These are phyloP conservation scores for Edolisoma coerulescens DNA, from an alignment of 2,113 vertebrate species.

Conservation along the genomic window DNA sequence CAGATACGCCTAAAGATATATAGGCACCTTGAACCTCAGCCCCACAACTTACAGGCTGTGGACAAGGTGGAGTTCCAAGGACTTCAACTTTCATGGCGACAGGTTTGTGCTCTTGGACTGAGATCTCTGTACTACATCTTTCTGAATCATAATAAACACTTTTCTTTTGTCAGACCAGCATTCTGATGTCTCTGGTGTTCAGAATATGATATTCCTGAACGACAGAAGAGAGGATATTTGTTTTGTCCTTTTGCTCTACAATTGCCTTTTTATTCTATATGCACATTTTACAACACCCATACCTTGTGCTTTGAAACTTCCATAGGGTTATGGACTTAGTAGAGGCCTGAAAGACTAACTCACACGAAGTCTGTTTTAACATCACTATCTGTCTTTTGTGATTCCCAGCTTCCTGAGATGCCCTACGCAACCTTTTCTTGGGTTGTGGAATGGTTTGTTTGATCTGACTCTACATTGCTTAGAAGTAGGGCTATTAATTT, in stretches of 20 bases:
- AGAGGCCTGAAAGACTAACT: not conserved
- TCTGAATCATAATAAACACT: not conserved
- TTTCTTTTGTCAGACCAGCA: not conserved
- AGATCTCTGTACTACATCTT: not conserved
- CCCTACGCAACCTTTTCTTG: not conserved
- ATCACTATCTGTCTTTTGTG: not conserved
- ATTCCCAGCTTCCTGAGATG: not conserved
- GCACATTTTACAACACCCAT: not conserved
- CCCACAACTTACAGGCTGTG: not conserved
- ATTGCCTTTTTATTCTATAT: not conserved
- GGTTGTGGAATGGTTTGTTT: not conserved
- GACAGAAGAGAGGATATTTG: not conserved
- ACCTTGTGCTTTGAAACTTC: not conserved
- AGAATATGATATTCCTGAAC: not conserved
- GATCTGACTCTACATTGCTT: not conserved
- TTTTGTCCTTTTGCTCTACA: not conserved
- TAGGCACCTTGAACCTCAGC: not conserved
- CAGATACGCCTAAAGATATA: not conserved
- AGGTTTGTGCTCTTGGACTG: not conserved
- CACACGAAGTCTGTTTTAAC: not conserved
- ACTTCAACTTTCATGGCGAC: not conserved
- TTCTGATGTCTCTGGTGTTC: not conserved
- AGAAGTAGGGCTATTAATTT: not conserved
- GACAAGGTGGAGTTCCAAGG: not conserved
- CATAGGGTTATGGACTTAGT: not conserved